Evolutionary conservation across 2,113 vertebrate species (phyloP), one percentile per base, ranked within the genome.

Genomic region (Chloebia gouldiae): DNA sequence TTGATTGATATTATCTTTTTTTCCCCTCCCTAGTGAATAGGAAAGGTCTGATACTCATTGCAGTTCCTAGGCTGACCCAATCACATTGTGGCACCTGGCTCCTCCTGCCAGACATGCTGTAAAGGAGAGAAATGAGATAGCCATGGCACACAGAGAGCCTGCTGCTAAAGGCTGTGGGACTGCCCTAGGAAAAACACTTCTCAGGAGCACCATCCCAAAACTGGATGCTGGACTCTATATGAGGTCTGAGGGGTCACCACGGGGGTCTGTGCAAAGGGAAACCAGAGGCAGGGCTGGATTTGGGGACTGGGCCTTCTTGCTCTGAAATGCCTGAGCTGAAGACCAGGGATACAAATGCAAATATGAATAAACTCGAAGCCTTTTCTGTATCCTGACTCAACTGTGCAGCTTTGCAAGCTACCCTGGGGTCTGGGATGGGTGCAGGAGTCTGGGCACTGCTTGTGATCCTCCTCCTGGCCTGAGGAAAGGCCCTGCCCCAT

Each of bases 171-270:
- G 33, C 78, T 54, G 21, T 33, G 66, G 50, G 30, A 35, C 75
- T 88, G 9, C 22, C 14, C 66, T 47, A 54, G 66, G 53, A 49
- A 66, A 72, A 86, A 14, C 27, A 37, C 28, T 60, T 86, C 59
- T 44, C 11, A 33, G 65, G 53, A 92, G 17, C 22, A 49, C 33
- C 10, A 35, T 60, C 33, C 40, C 1, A 2, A 24, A 47, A 10
- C 3, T 23, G 77, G 42, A 12, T 0, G 0, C 42, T 44, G 68
- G 16, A 59, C 40, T 40, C 47, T 37, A 1, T 0, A 0, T 13
- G 21, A 51, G 15, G 5, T 45, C 50, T 73, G 54, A 65, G 18
- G 44, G 11, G 15, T 33, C 44, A n/a, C 0, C 0, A 6, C 33
- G 33, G 9, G 11, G 10, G 23, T 80, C 24, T 93, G 42, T 2